Conservation (phyloP, 2,888 invertebrate species). For the Drosophila helvetica region DNA sequence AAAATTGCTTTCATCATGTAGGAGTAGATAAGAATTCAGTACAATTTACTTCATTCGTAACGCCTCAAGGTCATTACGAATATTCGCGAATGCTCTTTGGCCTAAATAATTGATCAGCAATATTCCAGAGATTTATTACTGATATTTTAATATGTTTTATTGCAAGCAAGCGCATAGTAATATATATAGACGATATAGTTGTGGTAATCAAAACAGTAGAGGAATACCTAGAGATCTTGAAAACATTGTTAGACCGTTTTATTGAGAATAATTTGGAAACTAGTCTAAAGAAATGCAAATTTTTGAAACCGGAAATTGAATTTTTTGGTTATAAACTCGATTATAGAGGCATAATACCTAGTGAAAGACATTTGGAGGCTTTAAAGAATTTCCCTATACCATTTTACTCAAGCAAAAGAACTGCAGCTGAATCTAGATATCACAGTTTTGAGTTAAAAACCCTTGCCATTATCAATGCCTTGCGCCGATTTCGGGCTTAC, state of each 20-base stretch:
- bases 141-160: too few relatives aligned
- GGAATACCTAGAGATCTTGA: too few relatives aligned
- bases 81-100: background rate
- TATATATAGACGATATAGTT: too few relatives aligned
- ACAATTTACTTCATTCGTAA: background rate
- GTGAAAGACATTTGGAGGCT: background rate
- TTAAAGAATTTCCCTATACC: background rate
- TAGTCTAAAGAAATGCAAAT: too few relatives aligned
- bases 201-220: too few relatives aligned
- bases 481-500: background rate
- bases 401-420: background rate
- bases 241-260: too few relatives aligned
- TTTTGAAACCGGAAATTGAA: too few relatives aligned
- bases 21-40: background rate
- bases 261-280: too few relatives aligned
- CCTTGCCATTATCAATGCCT: background rate
- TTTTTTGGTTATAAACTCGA: slow-evolving; percentile 6
- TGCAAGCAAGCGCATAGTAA: too few relatives aligned
- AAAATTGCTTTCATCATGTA: background rate
- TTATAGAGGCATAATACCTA: slow-evolving; percentile 1
- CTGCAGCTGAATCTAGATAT: slow-evolving; percentile 1
- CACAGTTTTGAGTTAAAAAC: background rate
- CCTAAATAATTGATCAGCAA: background rate
- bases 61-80: background rate
- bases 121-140: slow-evolving; percentile 3